Evolutionary conservation across 2,797 vertebrate species (phyloP), one percentile per base, ranked within the genome.

Genomic region (Epinephelus coioides): DNA sequence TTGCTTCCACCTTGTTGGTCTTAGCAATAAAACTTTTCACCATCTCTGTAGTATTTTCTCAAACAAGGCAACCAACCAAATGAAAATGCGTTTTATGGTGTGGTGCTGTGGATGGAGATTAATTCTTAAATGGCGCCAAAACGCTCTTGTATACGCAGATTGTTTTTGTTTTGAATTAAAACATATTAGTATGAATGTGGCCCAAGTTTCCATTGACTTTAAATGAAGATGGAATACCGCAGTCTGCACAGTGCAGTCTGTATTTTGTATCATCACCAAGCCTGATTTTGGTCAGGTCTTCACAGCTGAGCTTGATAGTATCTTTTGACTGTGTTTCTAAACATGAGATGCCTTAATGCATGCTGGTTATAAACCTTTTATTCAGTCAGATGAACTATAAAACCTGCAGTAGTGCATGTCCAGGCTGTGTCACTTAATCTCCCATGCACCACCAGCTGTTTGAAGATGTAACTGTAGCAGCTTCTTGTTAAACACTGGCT

Each of bases 291-390:
- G 21, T 51, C 50, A 55, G 30, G 23, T 34, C 9, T 63, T 64
- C 2, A 51, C 47, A 38, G 13, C 50, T 73, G 55, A 83, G 67
- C n/a, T 46, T 50, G 12, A 51, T 64, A 13, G 78, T 49, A 21
- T 81, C 14, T 51, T 54, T 54, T 12, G 14, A 34, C 34, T 83
- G 23, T 78, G 34, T 67, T 81, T 34, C 4, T 69, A 43, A 78
- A 84, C 56, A 78, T 83, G 43, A 81, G 67, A 86, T 83, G 83
- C 90, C 89, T 93, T 90, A 87, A 85, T 81, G 59, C 75, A 71
- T 74, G 81, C 44, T 70, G 54, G 40, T 69, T 11, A 59, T 18
- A 30, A 63, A 18, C 18, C 21, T 49, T 27, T 56, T 40, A 46
- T 73, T 38, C 0, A 56, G n/a, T 64, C 69, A 23, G 17, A 63